Evolutionary conservation across 2,888 invertebrate genomes (phyloP).

Genomic region (Cyaniris semiargus): DNA sequence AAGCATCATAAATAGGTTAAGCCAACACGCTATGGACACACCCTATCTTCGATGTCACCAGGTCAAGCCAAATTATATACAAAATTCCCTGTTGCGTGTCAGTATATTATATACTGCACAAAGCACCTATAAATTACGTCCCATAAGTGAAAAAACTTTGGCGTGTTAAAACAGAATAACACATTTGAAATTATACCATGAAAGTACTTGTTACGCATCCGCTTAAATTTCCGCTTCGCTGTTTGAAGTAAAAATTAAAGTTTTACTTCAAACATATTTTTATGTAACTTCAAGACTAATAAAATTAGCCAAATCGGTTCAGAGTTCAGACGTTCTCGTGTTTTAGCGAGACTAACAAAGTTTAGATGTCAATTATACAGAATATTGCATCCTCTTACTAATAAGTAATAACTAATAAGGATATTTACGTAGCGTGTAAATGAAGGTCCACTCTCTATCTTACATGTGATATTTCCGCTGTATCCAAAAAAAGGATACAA

Average conservation of each 20-base stretch:
- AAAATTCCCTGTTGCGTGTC: background rate
- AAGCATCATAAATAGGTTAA: background rate
- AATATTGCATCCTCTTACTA: no score
- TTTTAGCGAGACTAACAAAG: no score
- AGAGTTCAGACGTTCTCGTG: no score
- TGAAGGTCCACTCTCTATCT: no score
- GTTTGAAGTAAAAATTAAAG: no score
- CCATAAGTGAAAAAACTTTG: background rate
- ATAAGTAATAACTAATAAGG: no score
- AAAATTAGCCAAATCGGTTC: no score
- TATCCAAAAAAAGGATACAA: background rate
- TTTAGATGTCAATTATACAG: no score
- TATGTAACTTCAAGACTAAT: no score
- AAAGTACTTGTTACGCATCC: background rate
- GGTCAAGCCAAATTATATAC: constrained; percentile 5
- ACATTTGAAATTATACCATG: background rate
- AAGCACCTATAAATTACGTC: background rate
- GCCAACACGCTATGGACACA: constrained; percentile 17
- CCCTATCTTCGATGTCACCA: constrained; percentile 7
- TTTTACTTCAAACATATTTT: no score
- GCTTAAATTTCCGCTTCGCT: no score
- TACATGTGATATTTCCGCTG: background rate
- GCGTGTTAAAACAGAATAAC: background rate
- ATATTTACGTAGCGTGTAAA: no score
- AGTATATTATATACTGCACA: background rate